Evolutionary conservation across 2,113 vertebrate genomes (phyloP), one percentile per base, ranked within the genome.

Genomic region (Raphicerus campestris): DNA sequence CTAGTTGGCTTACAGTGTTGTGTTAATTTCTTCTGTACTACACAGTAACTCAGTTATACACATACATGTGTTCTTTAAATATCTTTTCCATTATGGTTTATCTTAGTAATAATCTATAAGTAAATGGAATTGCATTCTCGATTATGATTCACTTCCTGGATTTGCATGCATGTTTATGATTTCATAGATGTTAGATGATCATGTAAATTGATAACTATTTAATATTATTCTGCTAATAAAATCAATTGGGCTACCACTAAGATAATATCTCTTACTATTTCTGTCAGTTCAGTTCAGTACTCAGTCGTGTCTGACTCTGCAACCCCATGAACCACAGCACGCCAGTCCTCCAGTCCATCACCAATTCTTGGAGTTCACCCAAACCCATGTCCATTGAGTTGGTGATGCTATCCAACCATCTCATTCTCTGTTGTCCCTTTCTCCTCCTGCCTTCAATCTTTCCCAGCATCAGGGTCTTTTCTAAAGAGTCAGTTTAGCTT

Each of bases 71-170:
- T 78, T 28, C 15, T 49, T 49, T 49, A 10, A 49, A 19, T 49
- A 49, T 32, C 32, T 80, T 77, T 49, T 49, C 28, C 28, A 3
- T 80, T 80, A 32, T 32, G 45, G 28, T 91, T 94, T 73, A 93
- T n/a, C 93, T 93, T 93, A 92, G 61, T 91, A 35, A 61, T 39
- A 77, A 88, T 87, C 8, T 81, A 77, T 92, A 83, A 89, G 20
- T 60, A 87, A 94, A 84, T 96, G 22, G 35, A 89, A 66, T 24
- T 17, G 63, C n/a, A 94, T 45, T 95, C 30, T 93, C 14, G 60
- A 26, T 89, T 93, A 51, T 92, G 4, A 94, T 94, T 96, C 39
- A 93, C 5, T 81, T 89, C 9, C 42, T 84, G 10, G 2, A 84
- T 77, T 87, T 92, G 15, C 1, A 70, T 87, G 35, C 17, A n/a